These are phyloP conservation scores for Meloidogyne hapla DNA, from an alignment of 1,140 invertebrate species.

Conservation along the genomic window DNA sequence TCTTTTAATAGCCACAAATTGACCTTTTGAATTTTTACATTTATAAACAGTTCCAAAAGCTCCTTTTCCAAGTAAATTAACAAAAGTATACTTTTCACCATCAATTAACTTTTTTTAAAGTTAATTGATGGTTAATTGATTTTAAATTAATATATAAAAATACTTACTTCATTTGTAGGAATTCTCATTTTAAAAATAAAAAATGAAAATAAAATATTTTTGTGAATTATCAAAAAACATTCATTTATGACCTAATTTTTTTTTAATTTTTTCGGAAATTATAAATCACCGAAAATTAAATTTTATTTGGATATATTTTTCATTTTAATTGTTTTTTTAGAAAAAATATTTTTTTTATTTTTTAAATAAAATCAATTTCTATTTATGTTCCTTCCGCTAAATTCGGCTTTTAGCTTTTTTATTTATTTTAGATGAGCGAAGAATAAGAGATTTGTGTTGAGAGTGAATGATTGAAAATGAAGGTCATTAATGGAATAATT, in stretches of 20 bases:
- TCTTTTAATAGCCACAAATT: neutral
- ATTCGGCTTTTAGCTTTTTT: neutral
- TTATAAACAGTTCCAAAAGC: constrained; percentile 1
- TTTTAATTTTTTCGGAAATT: no score
- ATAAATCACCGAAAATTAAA: no score
- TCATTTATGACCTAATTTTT: neutral
- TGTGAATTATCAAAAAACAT: neutral
- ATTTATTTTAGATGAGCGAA: neutral
- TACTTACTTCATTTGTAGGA: neutral
- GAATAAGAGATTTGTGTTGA: neutral
- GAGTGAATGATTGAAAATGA: neutral
- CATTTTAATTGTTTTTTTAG: no score
- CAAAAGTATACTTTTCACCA: neutral
- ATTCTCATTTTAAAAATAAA: neutral
- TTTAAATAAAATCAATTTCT: neutral
- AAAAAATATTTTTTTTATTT: no score
- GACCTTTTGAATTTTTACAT: neutral
- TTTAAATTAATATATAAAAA: neutral
- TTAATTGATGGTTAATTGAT: no score
- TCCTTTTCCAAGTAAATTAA: neutral
- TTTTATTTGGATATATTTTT: no score
- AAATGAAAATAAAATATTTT: neutral
- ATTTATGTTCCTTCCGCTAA: neutral
- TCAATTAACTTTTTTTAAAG: neutral
- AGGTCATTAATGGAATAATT: neutral